Evolutionary conservation across 2,113 vertebrate species (phyloP).

Genomic region (Erythrocercus mccallii): DNA sequence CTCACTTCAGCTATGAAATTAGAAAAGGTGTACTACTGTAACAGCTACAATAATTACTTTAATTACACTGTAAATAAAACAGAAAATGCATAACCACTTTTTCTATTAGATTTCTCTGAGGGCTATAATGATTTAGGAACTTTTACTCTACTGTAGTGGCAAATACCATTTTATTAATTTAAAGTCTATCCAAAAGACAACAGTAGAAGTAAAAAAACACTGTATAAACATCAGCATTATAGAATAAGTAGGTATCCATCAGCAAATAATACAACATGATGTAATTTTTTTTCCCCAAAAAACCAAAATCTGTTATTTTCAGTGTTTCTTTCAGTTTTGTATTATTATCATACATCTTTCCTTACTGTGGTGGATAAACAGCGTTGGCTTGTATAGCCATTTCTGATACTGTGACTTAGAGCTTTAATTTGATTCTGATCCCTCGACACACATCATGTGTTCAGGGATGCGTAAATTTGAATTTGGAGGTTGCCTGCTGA

Average conservation of each 20-base stretch:
- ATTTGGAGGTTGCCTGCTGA: conserved; percentile 60
- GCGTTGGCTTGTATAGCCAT: conserved; percentile 39
- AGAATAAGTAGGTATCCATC: not conserved
- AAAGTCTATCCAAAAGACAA: conserved; percentile 20
- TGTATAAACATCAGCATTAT: not conserved
- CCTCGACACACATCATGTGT: conserved; percentile 26
- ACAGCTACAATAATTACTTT: not conserved
- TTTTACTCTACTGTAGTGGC: not conserved
- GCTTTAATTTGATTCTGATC: conserved; percentile 77
- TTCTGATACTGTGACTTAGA: conserved; percentile 60
- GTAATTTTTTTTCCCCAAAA: not conserved
- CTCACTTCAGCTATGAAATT: not conserved
- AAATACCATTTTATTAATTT: conserved; percentile 34
- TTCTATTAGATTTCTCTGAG: conserved; percentile 7
- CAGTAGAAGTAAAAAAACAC: not conserved
- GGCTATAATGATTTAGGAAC: not conserved
- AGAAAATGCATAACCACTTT: not conserved
- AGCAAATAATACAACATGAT: not conserved
- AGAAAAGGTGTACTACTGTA: not conserved
- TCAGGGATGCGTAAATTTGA: conserved; percentile 61
- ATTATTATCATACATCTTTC: conserved; percentile 43
- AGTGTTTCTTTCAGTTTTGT: conserved; percentile 17
- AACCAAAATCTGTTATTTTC: not conserved
- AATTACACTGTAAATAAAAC: conserved; percentile 44
- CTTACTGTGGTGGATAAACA: conserved; percentile 59